Evolutionary conservation across 2,113 vertebrate species (phyloP), one percentile per base, ranked within the genome.

Genomic region (Mesembrinibis cayennensis): DNA sequence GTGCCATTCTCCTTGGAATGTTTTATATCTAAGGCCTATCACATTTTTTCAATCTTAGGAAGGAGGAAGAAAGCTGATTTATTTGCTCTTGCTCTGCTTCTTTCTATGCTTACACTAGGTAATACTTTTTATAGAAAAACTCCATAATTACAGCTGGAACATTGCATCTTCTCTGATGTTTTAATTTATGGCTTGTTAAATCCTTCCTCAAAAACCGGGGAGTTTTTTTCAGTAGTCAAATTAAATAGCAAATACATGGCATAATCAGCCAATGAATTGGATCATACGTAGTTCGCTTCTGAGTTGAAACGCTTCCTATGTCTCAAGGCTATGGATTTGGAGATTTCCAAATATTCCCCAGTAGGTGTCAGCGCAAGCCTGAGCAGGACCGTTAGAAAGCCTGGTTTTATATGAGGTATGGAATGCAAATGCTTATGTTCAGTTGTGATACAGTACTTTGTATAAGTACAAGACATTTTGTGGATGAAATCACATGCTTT

Each of bases 311-410:
- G 44, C 32, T 45, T 38, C 3, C 1, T 2, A 0, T 9, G 2
- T 19, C 32, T 66, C 30, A 5, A 13, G 36, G 25, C 34, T 29
- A 8, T 44, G 44, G 49, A 27, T 50, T 36, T 53, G 20, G 73
- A 52, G 32, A 11, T n/a, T 65, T 80, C 19, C 62, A 50, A 27
- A n/a, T 45, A 6, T 8, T 80, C 38, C 15, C 93, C 95, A 82
- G 95, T 74, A 97, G 97, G 49, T 93, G 97, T 95, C 97, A 95
- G 87, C 87, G 69, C 55, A 62, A 89, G 55, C 77, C 44, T 34
- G 65, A 45, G 36, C 49, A 81, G 56, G 38, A 72, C 29, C 29
- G 13, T 10, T n/a, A 26, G 40, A 15, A 30, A 82, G 10, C 26
- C 55, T 23, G 49, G 7, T 36, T n/a, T 62, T 20, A 5, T 4